Conservation (phyloP, 1,140 invertebrate species). For the Heterodera carotae region DNA sequence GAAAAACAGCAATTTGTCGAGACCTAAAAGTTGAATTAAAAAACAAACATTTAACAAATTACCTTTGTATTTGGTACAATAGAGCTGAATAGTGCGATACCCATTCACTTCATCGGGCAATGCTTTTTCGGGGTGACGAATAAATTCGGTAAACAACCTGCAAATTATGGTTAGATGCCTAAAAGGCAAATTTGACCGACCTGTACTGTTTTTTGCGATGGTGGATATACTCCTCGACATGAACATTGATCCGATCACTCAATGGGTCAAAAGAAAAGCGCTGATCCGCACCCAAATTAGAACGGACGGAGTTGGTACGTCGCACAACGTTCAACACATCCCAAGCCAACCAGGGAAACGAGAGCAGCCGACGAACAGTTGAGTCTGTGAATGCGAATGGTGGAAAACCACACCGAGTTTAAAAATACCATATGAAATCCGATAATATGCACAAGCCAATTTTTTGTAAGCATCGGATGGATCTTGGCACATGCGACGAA, state of each 20-base stretch:
- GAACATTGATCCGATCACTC: constrained; percentile 38
- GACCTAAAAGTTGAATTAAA: constrained; percentile 26
- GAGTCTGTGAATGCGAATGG: constrained; percentile 31
- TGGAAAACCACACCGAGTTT: not conserved
- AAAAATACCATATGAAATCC: constrained; percentile 37
- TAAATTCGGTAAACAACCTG: constrained; percentile 22
- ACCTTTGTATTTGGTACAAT: constrained; percentile 39
- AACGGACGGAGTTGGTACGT: constrained; percentile 27
- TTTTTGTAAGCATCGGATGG: constrained; percentile 41
- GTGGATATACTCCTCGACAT: constrained; percentile 46
- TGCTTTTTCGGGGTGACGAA: constrained; percentile 18
- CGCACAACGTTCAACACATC: constrained; percentile 47
- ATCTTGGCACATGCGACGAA: constrained; percentile 35
- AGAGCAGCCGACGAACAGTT: constrained; percentile 34
- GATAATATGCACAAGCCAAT: constrained; percentile 50
- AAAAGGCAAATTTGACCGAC: not conserved
- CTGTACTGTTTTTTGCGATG: constrained; percentile 32
- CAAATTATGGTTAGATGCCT: not conserved
- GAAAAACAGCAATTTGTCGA: constrained; percentile 45
- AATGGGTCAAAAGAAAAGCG: constrained; percentile 51
- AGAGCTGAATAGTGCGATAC: constrained; percentile 13
- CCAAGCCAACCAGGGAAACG: constrained; percentile 51
- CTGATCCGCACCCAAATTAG: not conserved
- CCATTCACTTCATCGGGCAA: constrained; percentile 10
- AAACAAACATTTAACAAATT: not conserved